Evolutionary conservation across 2,888 invertebrate genomes (phyloP), one percentile per base, ranked within the genome.

Genomic region (Eueremaeus valkanovi): DNA sequence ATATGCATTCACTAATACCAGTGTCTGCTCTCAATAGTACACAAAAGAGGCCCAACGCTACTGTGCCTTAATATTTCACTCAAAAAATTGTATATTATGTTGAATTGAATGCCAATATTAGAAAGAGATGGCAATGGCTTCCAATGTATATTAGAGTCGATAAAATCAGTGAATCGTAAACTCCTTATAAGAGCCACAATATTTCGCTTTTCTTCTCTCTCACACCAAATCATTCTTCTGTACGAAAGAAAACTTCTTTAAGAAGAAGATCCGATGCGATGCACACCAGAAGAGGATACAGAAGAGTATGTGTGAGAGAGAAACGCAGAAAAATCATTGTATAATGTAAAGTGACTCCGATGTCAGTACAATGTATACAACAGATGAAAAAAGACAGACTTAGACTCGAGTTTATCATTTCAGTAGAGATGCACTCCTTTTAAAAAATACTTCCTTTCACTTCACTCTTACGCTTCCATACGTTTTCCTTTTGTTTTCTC

Each of bases 91-190:
- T 68, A 68, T 40, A 68, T 68, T 68, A 42, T 68, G 42, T 68
- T 21, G 24, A 68, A 68, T 68, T 40, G 36, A 40, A 68, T 68
- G 24, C 21, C 36, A 24, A 68, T 40, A 36, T 31, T 42, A 68
- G 63, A 63, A 31, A 36, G 6, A 3, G 29, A 5, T 8, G 24
- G 6, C 58, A 16, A 29, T 63, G 36, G 1, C 51, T 51, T 9
- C 21, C 36, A 66, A 21, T 58, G 31, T 63, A 13, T 63, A 63
- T 61, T 66, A 68, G 55, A 55, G 68, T 68, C 68, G 68, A 68
- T 68, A 68, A 68, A 68, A 68, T 68, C 68, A 68, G 13, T 68
- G 68, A 68, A 68, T 42, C 68, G 68, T 68, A 68, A 68, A 68
- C 42, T 68, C 42, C 68, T 42, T 68, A 24, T 42, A 42, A 68